A percentile compares a stretch with the other conserved stretches of the same genome.
These are phyloP conservation scores for Moxostoma hubbsi DNA, from an alignment of 2,797 vertebrate genomes.

Conservation along the genomic window DNA sequence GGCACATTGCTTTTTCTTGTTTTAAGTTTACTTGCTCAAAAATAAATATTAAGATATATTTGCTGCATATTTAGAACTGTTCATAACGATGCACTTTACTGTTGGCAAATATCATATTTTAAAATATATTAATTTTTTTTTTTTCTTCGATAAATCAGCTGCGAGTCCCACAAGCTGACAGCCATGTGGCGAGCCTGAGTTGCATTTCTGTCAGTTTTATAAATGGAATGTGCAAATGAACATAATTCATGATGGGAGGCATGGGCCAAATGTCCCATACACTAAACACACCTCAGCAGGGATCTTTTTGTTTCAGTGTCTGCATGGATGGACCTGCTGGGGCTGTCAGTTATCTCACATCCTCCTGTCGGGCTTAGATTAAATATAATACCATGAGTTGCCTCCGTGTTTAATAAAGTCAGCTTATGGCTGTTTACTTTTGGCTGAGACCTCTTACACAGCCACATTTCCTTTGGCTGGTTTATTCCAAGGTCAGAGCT, in stretches of 20 bases:
- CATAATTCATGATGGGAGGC: not conserved
- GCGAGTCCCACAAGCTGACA: not conserved
- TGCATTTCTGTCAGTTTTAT: not conserved
- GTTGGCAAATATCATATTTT: not conserved
- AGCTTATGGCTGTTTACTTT: not conserved
- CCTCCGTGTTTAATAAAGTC: not conserved
- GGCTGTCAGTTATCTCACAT: constrained; percentile 28
- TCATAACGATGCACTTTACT: not conserved
- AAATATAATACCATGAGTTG: not conserved
- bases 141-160: too few species aligned
- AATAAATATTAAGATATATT: too few species aligned
- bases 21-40: too few species aligned
- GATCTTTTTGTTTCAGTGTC: not conserved
- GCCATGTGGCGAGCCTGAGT: too few species aligned
- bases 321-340: not conserved
- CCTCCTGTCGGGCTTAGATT: not conserved
- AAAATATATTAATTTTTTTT: not conserved
- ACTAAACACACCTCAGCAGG: not conserved
- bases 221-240: too few species aligned
- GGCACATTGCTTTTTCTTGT: too few species aligned
- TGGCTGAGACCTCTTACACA: not conserved
- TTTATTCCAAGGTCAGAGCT: constrained; percentile 23
- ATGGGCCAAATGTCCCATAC: not conserved
- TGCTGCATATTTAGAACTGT: too few species aligned
- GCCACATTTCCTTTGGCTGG: not conserved